phyloP scores from a whole-genome alignment of 2,888 invertebrate genomes.

The Rhorus exstirpatorius region DNA sequence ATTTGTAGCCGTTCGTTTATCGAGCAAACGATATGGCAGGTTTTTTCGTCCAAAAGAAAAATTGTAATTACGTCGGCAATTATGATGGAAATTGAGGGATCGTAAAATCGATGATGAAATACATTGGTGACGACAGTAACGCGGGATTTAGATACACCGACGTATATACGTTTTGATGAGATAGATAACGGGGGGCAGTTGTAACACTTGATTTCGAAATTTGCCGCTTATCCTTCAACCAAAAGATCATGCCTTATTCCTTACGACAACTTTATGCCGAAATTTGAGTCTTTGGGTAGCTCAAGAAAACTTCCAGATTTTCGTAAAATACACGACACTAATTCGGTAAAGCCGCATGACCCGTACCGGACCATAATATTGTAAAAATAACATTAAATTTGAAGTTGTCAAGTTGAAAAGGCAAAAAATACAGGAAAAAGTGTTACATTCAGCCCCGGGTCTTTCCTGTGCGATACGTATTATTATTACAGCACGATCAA shows the following conservation, averaged over 20 bases:
- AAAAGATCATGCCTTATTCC: too few relatives aligned
- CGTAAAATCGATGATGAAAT: slow-evolving; percentile 10
- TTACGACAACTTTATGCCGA: too few relatives aligned
- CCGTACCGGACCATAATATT: too few relatives aligned
- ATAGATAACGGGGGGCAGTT: too few relatives aligned
- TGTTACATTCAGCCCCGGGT: slow-evolving; percentile 4
- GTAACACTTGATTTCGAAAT: too few relatives aligned
- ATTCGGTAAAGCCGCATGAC: too few relatives aligned
- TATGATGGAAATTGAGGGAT: slow-evolving; percentile 76
- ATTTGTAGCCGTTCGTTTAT: slow-evolving; percentile 13
- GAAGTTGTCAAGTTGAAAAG: background rate
- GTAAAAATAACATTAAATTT: too few relatives aligned
- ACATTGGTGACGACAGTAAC: slow-evolving; percentile 64
- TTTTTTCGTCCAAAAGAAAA: slow-evolving; percentile 1
- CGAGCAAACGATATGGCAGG: background rate
- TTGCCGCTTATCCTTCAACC: too few relatives aligned
- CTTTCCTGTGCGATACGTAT: too few relatives aligned
- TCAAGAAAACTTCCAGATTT: too few relatives aligned
- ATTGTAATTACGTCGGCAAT: slow-evolving; percentile 78
- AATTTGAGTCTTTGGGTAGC: too few relatives aligned
- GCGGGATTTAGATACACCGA: slow-evolving; percentile 18
- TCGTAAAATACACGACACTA: too few relatives aligned
- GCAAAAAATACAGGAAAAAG: background rate
- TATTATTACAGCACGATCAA: slow-evolving; percentile 47
- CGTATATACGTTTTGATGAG: background rate